phyloP scores from a whole-genome alignment of 2,113 vertebrate genomes.

The Sapayoa aenigma region DNA sequence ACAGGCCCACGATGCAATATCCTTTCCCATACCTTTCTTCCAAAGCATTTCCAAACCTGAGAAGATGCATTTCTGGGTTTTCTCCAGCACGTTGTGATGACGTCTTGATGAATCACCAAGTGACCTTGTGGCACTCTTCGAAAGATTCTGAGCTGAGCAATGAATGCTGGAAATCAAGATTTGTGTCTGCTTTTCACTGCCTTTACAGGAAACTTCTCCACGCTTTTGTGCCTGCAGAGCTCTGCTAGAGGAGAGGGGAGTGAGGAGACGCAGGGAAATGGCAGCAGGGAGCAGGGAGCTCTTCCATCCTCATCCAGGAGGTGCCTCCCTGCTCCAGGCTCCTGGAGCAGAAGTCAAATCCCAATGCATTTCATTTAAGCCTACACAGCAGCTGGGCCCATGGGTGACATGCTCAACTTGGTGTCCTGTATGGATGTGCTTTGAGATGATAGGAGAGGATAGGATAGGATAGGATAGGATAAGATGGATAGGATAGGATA shows the following conservation, averaged over 20 bases:
- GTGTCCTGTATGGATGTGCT: background rate
- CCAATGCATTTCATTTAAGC: background rate
- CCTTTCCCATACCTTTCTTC: background rate
- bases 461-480: too few relatives aligned
- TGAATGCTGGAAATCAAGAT: background rate
- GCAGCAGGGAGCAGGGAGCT: background rate
- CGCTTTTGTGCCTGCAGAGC: background rate
- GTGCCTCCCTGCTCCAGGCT: background rate
- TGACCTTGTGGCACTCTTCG: background rate
- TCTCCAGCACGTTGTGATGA: accelerated
- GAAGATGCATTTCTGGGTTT: background rate
- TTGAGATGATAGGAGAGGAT: background rate
- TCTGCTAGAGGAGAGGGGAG: background rate
- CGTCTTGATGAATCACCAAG: too few relatives aligned
- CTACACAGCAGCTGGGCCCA: background rate
- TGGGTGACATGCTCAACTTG: background rate
- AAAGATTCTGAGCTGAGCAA: background rate
- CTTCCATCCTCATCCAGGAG: background rate
- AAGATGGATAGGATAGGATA: too few relatives aligned
- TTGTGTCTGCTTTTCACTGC: background rate
- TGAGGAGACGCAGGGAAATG: background rate
- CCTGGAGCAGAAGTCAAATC: background rate
- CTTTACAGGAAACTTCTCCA: background rate
- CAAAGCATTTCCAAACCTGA: background rate
- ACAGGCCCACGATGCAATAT: background rate